A percentile compares a stretch with the other conserved stretches of the same genome.
Evolutionary conservation across 2,797 vertebrate genomes (phyloP).

Genomic region (Ficedula albicollis): DNA sequence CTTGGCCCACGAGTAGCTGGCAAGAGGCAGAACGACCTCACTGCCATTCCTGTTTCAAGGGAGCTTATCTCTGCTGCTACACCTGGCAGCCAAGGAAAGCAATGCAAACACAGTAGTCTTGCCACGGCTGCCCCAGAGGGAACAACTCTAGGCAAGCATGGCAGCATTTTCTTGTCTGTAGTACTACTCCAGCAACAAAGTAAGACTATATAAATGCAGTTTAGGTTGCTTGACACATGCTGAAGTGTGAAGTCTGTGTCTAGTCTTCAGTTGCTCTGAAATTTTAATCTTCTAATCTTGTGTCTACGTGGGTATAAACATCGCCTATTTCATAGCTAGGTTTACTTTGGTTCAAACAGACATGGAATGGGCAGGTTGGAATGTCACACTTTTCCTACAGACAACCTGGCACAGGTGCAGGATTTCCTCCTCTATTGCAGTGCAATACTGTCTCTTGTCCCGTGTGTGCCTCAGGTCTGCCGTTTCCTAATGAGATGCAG

Average conservation of each 20-base stretch:
- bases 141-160: not conserved
- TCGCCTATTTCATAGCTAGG: not conserved
- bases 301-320: not conserved
- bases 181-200: not conserved
- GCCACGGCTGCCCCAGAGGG: not conserved
- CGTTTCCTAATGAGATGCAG: not conserved
- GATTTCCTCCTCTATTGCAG: not conserved
- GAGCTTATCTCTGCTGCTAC: slow-evolving; percentile 53
- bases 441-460: not conserved
- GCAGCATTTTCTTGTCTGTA: not conserved
- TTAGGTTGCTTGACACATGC: not conserved
- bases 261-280: not conserved
- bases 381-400: not conserved
- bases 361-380: not conserved
- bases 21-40: not conserved
- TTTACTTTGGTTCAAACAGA: not conserved
- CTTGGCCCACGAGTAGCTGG: not conserved
- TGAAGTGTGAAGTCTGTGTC: not conserved
- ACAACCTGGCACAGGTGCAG: not conserved
- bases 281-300: not conserved
- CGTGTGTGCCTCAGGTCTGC: not conserved
- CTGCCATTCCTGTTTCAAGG: not conserved
- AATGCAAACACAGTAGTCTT: not conserved
- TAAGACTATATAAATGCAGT: not conserved
- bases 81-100: slow-evolving; percentile 15